Conservation (phyloP, 1,140 invertebrate species). For the Lutraria rhynchaena region DNA sequence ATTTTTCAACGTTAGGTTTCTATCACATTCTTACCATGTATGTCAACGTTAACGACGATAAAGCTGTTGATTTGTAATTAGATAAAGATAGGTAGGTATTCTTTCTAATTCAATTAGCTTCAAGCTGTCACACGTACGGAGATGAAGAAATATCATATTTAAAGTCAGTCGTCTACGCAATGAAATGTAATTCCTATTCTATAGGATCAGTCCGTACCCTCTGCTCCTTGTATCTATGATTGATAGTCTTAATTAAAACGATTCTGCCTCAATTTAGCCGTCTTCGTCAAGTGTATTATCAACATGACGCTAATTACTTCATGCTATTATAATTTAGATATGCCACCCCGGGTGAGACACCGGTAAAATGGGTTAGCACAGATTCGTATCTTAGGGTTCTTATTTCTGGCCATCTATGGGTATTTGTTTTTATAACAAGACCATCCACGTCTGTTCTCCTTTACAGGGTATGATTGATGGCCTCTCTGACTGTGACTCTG, state of each 20-base stretch:
- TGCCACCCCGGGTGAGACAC: slow-evolving; percentile 27
- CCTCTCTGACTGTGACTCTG: no score
- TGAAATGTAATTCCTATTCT: slow-evolving; percentile 3
- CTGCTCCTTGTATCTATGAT: background rate
- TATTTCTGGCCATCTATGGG: no score
- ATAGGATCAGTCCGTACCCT: slow-evolving; percentile 30
- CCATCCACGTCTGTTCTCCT: no score
- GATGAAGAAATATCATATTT: slow-evolving; percentile 17
- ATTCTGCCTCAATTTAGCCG: slow-evolving; percentile 38
- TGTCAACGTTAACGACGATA: no score
- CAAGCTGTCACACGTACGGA: background rate
- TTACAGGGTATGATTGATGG: no score
- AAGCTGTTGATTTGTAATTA: no score
- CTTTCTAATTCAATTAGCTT: no score
- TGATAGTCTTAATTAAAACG: slow-evolving; percentile 33
- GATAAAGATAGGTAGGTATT: no score
- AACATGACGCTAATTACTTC: slow-evolving; percentile 24
- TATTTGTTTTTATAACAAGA: no score
- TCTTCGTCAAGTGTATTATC: slow-evolving; percentile 19
- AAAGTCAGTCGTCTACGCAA: background rate
- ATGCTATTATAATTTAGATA: background rate
- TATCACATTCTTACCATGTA: no score
- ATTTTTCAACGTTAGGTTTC: no score
- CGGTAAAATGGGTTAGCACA: background rate
- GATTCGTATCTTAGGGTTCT: no score